Conservation (phyloP, 2,113 vertebrate genomes). For the Perccottus glenii region DNA sequence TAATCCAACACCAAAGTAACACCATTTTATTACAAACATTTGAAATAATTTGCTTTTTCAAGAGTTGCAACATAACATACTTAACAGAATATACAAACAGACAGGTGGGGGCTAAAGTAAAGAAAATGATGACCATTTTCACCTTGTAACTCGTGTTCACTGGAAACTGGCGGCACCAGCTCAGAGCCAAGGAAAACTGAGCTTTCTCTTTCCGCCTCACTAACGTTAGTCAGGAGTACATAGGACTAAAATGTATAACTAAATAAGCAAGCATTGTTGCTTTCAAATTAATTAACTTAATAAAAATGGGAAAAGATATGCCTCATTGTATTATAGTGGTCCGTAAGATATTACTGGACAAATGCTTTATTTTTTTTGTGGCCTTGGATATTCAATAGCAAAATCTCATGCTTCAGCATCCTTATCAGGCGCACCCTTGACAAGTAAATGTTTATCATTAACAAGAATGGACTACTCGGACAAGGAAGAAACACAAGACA, state of each 20-base stretch:
- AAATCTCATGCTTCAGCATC: neutral
- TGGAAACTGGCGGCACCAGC: conserved; percentile 12
- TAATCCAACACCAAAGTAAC: too few relatives aligned
- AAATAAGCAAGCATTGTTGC: too few relatives aligned
- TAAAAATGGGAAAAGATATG: too few relatives aligned
- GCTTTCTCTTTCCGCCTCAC: conserved; percentile 9
- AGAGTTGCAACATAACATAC: too few relatives aligned
- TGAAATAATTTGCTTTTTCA: too few relatives aligned
- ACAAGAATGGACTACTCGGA: conserved; percentile 21
- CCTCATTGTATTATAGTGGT: too few relatives aligned
- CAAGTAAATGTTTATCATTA: conserved; percentile 45
- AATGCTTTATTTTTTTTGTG: neutral
- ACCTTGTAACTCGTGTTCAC: conserved; percentile 56
- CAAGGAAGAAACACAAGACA: conserved; percentile 31
- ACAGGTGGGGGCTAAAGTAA: neutral
- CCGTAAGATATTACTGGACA: neutral
- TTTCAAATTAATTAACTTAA: too few relatives aligned
- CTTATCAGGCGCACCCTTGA: conserved; percentile 40
- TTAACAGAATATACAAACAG: neutral
- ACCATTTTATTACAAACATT: too few relatives aligned
- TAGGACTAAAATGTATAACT: too few relatives aligned
- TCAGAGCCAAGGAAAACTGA: conserved; percentile 10
- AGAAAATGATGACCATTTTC: conserved; percentile 23
- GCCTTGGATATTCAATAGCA: neutral
- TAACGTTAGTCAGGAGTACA: conserved; percentile 2